Evolutionary conservation across 2,113 vertebrate genomes (phyloP).

Genomic region (Psephotus haematonotus): DNA sequence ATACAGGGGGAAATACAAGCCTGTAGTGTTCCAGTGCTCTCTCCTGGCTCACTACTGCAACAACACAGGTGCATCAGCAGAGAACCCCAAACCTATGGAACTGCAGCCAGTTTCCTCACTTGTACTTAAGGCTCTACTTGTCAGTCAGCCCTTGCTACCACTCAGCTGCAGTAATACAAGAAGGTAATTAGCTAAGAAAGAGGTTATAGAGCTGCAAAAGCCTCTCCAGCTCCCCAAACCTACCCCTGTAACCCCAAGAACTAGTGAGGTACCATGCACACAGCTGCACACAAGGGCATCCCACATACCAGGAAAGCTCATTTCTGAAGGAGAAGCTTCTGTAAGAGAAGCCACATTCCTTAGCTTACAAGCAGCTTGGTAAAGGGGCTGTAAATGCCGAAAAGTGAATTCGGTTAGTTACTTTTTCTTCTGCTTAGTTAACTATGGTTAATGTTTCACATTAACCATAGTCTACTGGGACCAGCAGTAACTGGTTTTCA

Average conservation of each 20-base stretch:
- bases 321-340: background rate
- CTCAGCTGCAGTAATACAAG: fast-evolving
- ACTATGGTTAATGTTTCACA: background rate
- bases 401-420: fast-evolving
- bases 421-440: background rate
- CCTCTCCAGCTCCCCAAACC: background rate
- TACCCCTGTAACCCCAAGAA: fast-evolving
- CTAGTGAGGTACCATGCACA: fast-evolving
- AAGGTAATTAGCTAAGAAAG: no score
- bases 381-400: fast-evolving
- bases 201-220: background rate
- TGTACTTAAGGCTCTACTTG: background rate
- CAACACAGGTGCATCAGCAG: fast-evolving
- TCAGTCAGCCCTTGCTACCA: background rate
- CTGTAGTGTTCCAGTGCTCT: fast-evolving
- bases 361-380: background rate
- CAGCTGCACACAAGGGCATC: no score
- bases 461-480: background rate
- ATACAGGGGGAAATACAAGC: fast-evolving
- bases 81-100: fast-evolving
- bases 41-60: background rate
- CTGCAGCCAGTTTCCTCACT: background rate
- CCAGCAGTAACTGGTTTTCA: background rate
- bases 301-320: no score
- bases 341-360: background rate